These are phyloP conservation scores for Girardia tigrina DNA, from an alignment of 2,888 invertebrate genomes.

Conservation along the genomic window DNA sequence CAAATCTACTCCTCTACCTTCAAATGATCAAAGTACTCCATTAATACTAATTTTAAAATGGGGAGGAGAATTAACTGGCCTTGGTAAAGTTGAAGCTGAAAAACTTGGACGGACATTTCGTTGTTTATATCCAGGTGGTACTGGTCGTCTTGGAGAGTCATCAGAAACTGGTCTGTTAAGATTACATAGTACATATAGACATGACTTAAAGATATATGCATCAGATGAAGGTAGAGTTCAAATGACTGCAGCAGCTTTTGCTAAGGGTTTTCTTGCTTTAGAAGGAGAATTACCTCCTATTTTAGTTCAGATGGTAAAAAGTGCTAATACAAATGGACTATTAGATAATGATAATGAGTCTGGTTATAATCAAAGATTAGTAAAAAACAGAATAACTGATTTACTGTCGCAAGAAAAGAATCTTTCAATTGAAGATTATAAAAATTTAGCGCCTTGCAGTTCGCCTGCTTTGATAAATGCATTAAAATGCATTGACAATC, in stretches of 20 bases:
- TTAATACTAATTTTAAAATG: constrained; percentile 93
- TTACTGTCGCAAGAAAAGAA: constrained; percentile 77
- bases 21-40: not conserved
- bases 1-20: not conserved
- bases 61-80: constrained; percentile 97
- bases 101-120: constrained; percentile 91
- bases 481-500: constrained; percentile 84
- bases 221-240: constrained; percentile 97
- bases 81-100: constrained; percentile 89
- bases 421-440: constrained; percentile 63
- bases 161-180: constrained; percentile 85
- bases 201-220: constrained; percentile 96
- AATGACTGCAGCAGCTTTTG: constrained; percentile 99
- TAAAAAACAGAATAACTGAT: constrained; percentile 78
- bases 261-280: constrained; percentile 74
- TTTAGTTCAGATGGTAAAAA: constrained; percentile 94
- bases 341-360: constrained; percentile 95
- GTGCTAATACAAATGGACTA: constrained; percentile 74
- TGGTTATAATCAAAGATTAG: constrained; percentile 55
- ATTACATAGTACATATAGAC: constrained; percentile 91
- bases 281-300: constrained; percentile 98
- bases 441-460: constrained; percentile 65
- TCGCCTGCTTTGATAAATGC: constrained; percentile 81
- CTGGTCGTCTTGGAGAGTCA: constrained; percentile 62
- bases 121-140: constrained; percentile 37